Base-by-base conservation (phyloP, 2,113 vertebrate genomes). In the Athene cunicularia region DNA sequence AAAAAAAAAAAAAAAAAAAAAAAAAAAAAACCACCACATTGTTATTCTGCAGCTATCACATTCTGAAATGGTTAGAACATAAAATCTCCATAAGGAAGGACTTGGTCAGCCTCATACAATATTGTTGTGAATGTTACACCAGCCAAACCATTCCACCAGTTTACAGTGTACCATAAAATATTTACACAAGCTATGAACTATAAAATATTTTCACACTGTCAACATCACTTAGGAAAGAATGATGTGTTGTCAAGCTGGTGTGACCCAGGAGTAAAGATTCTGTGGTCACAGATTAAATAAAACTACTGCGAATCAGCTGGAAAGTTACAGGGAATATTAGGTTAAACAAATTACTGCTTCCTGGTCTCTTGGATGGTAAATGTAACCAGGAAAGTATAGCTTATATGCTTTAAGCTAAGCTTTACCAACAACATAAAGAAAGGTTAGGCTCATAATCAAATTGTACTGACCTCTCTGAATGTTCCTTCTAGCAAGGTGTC, bases 401-500 rank as follows among this genome's bases (percentile, higher is more conserved):
- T 96, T 96, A 81, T 75, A 23, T 93, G 73, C 81, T 90, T 91
- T 85, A 94, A 94, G 85, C 76, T 12, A 5, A 80, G 86, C 93
- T 96, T 97, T 72, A 90, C 64, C 68, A 93, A 87, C 53, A 88
- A 88, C 33, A 80, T 72, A 91, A 93, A 95, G 70, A 88, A 96
- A 92, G 43, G 77, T 73, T 90, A 95, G 75, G 79, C 67, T 95
- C 72, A 74, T 81, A 96, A 91, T 68, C 85, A 89, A 95, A 80
- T 33, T 74, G 41, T 14, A 97, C 98, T 98, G 89, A 99, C 99
- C 99, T 99, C 99, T 95, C 98, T 99, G 93, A 99, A 99, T 4
- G 99, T 99, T 71, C 99, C 99, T 70, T 99, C 99, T 91, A 99
- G 98, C 93, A 99, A 98, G 7, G 99, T 99, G 97, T 99, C 99